Percentiles rank a stretch among this genome's conserved stretches.
Conservation (phyloP, 1,140 invertebrate genomes). For the Brachionus rubens region DNA sequence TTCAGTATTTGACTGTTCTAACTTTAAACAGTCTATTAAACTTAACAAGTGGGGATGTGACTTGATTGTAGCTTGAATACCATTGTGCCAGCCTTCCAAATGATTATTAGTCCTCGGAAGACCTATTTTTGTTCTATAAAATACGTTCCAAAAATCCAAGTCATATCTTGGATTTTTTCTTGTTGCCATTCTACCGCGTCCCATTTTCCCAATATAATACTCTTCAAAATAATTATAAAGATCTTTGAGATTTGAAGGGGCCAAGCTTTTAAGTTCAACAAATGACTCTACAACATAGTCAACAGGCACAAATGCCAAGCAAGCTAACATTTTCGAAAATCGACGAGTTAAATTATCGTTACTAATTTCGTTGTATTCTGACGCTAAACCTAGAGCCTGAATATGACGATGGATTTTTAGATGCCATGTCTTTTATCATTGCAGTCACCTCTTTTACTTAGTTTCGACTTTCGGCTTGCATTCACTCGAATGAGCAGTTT, state of each 20-base stretch:
- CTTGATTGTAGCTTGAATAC: neutral
- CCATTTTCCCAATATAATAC: constrained; percentile 12
- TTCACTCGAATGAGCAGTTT: too few relatives aligned
- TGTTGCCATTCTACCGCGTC: neutral
- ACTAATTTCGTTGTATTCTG: too few relatives aligned
- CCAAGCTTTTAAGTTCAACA: neutral
- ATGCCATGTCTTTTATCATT: too few relatives aligned
- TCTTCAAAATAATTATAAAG: constrained; percentile 31
- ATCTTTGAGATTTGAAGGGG: neutral
- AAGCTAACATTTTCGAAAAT: constrained; percentile 8
- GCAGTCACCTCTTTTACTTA: too few relatives aligned
- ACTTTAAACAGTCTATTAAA: neutral
- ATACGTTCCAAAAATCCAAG: neutral
- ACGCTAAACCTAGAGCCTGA: too few relatives aligned
- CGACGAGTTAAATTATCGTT: neutral
- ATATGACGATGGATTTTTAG: too few relatives aligned
- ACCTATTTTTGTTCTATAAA: neutral
- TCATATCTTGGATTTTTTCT: neutral
- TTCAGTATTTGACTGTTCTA: neutral
- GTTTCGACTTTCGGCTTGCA: too few relatives aligned
- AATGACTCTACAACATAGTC: neutral
- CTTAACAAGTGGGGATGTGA: neutral
- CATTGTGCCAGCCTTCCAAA: neutral
- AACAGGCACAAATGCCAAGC: neutral
- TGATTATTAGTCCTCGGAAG: neutral